Evolutionary conservation across 2,797 vertebrate species (phyloP), one percentile per base, ranked within the genome.

Genomic region (Enteromius anoplus): DNA sequence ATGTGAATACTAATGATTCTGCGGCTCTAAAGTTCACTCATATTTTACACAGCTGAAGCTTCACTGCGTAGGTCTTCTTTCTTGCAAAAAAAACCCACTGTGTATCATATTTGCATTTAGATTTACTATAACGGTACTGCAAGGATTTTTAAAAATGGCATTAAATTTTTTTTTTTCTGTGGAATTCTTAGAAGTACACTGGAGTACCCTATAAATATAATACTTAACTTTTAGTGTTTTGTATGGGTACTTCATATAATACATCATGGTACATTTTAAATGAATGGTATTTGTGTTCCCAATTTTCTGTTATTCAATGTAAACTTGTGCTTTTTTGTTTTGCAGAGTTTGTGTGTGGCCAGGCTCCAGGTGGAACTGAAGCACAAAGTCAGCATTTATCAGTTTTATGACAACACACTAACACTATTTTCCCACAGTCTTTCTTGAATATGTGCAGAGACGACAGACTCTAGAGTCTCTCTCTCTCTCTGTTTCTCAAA

Each of bases 1-100:
- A 69, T 72, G 66, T 81, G 82, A 82, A 87, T 85, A 80, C 81
- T 79, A 83, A 87, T 80, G 10, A 47, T 17, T 73, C 23, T 85
- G 49, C 29, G 19, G n/a, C 69, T 49, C 17, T 75, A 19, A 75
- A 75, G 62, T 75, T 58, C 21, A 37, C 37, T 80, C 12, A 58
- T 45, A 15, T 58, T 47, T 72, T 23, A 42, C n/a, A 42, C 26
- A 21, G 64, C n/a, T 42, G 51, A 79, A 19, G 14, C 10, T n/a
- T 58, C 14, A 47, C 26, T 55, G 17, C 2, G 12, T 26, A 4
- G 58, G 2, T 45, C 60, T 42, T 76, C 75, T 75, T 15, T 10
- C 34, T 23, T 45, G 19, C 15, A 45, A 23, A 42, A 42, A 11
- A 62, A 19, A 32, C n/a, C n/a, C 9, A 73, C 49, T 55, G 3